These are phyloP conservation scores for Pterocles gutturalis DNA, from an alignment of 2,113 vertebrate genomes.

Conservation along the genomic window DNA sequence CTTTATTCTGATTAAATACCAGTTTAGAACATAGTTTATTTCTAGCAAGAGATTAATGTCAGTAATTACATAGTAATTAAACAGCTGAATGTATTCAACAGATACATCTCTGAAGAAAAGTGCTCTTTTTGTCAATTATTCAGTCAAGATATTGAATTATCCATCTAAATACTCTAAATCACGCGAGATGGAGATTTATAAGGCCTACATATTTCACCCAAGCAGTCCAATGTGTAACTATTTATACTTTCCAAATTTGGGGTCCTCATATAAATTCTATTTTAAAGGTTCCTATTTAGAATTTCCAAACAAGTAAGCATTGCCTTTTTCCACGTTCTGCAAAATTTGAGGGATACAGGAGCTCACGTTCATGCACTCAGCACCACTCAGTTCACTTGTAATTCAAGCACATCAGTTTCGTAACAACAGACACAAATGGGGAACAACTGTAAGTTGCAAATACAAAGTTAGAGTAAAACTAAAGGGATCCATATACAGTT, in stretches of 20 bases:
- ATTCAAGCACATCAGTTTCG: not conserved
- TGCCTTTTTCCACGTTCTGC: not conserved
- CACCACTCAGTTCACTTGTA: not conserved
- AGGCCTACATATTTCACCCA: not conserved
- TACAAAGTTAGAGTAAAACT: not conserved
- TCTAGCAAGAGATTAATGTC: not conserved
- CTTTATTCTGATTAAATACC: not conserved
- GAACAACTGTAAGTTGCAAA: not conserved
- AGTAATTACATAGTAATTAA: not conserved
- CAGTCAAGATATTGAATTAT: not conserved
- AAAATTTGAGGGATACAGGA: not conserved
- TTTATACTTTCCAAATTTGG: not conserved
- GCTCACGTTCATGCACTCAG: not conserved
- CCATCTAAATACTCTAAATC: not conserved
- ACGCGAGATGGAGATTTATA: not conserved
- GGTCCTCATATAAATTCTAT: not conserved
- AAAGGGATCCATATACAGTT: not conserved
- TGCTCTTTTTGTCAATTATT: not conserved
- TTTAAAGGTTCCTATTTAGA: not conserved
- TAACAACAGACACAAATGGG: not conserved
- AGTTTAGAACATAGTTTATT: not conserved
- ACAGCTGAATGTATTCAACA: not conserved
- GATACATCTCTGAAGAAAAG: not conserved
- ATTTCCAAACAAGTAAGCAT: not conserved
- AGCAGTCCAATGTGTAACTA: not conserved